Evolutionary conservation across 1,140 invertebrate genomes (phyloP).

Genomic region (Brachionus asplanchnoidis): DNA sequence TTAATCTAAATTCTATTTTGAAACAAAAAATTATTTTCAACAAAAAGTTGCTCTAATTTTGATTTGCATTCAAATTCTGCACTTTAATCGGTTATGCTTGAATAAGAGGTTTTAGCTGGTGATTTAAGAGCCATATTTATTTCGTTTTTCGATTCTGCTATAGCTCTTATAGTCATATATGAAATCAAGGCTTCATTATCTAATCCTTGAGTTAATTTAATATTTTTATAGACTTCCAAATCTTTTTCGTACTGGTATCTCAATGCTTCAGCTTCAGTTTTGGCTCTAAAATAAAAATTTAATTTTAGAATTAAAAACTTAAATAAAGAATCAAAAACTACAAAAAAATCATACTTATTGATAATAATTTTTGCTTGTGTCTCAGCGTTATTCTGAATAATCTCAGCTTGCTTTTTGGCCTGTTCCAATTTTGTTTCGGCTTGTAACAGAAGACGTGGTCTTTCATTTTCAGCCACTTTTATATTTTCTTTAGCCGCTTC

Average conservation of each 20-base stretch:
- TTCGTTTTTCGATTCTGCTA: conserved; percentile 49
- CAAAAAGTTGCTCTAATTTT: not conserved
- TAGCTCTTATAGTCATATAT: conserved; percentile 50
- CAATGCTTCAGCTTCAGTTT: conserved; percentile 49
- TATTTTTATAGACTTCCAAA: conserved; percentile 49
- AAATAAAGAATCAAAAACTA: not conserved
- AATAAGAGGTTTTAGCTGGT: conserved; percentile 49
- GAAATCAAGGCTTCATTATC: conserved; percentile 50
- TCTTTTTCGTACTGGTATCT: conserved; percentile 49
- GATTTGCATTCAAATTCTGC: no score
- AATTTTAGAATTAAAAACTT: no score
- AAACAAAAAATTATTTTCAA: not conserved
- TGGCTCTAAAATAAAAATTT: conserved; percentile 44
- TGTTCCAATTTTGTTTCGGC: conserved; percentile 46
- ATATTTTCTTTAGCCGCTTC: conserved; percentile 53
- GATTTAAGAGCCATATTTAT: conserved; percentile 49
- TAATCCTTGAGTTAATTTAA: conserved; percentile 46
- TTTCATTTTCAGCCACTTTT: conserved; percentile 48
- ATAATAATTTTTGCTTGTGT: conserved; percentile 39
- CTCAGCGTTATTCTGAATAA: conserved; percentile 43
- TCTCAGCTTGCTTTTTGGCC: conserved; percentile 43
- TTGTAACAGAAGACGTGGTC: conserved; percentile 47
- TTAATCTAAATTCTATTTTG: not conserved
- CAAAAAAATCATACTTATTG: conserved; percentile 42
- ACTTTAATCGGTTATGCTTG: conserved; percentile 38